Evolutionary conservation across 64 coral and sea anemone genomes (phyloP).

Genomic region (Dendrophyllia cribrosa): DNA sequence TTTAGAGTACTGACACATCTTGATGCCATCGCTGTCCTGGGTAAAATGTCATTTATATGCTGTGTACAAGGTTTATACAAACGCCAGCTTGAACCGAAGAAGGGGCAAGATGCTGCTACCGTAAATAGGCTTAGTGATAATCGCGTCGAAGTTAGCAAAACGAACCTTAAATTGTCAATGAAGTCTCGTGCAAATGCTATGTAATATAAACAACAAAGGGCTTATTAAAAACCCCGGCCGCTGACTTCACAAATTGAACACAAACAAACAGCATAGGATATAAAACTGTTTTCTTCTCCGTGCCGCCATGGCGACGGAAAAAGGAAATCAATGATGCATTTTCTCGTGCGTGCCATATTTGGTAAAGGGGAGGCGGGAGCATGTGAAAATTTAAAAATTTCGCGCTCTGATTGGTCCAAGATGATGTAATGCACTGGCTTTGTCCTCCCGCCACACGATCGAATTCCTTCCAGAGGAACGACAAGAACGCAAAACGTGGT

Average conservation of each 20-base stretch:
- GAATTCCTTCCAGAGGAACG: constrained; percentile 68
- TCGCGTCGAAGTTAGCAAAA: not conserved
- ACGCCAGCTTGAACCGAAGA: not conserved
- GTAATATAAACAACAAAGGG: constrained; percentile 33
- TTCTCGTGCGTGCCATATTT: constrained; percentile 73
- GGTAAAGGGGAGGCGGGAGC: constrained; percentile 60
- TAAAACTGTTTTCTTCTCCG: constrained; percentile 48
- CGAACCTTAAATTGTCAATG: not conserved
- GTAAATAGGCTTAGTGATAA: not conserved
- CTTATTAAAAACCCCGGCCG: not conserved
- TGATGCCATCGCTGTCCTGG: constrained; percentile 60
- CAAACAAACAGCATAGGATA: not conserved
- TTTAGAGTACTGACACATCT: constrained; percentile 86
- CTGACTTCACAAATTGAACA: not conserved
- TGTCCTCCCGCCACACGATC: constrained; percentile 51
- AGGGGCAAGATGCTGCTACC: not conserved
- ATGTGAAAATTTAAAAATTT: not conserved
- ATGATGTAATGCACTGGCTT: constrained; percentile 76
- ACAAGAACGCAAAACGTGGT: constrained; percentile 41
- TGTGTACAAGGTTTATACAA: not conserved
- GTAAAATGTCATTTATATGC: not conserved
- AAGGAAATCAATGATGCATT: constrained; percentile 29
- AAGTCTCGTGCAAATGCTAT: not conserved
- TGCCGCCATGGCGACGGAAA: constrained; percentile 69
- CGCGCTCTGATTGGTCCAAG: constrained; percentile 71